Evolutionary conservation across 2,113 vertebrate genomes (phyloP).

Genomic region (Variabilichromis moorii): DNA sequence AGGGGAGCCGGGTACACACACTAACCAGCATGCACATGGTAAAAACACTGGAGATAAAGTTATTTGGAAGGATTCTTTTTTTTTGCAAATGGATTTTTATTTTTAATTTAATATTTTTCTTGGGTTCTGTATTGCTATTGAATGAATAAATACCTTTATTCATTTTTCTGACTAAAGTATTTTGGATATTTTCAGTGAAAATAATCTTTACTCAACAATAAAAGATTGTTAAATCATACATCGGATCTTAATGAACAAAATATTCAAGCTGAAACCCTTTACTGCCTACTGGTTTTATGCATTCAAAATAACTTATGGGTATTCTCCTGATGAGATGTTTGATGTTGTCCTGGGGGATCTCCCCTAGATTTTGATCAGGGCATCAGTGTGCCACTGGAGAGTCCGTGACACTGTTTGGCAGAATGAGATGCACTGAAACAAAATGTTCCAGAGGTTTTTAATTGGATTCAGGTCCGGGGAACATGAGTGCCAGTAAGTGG

Average conservation of each 20-base stretch:
- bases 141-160: background rate
- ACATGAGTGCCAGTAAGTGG: background rate
- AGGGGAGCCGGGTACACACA: background rate
- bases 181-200: background rate
- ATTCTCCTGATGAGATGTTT: background rate
- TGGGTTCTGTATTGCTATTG: background rate
- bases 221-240: background rate
- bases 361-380: background rate
- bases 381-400: background rate
- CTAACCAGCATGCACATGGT: background rate
- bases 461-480: background rate
- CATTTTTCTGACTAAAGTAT: background rate
- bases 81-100: background rate
- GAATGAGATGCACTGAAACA: background rate
- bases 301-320: background rate
- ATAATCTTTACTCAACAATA: background rate
- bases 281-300: background rate
- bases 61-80: background rate
- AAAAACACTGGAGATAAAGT: background rate
- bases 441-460: background rate
- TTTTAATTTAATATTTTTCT: background rate
- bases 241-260: background rate
- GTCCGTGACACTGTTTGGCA: background rate
- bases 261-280: background rate
- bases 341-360: background rate